Evolutionary conservation across 2,797 vertebrate species (phyloP).

Genomic region (Phataginus tricuspis): DNA sequence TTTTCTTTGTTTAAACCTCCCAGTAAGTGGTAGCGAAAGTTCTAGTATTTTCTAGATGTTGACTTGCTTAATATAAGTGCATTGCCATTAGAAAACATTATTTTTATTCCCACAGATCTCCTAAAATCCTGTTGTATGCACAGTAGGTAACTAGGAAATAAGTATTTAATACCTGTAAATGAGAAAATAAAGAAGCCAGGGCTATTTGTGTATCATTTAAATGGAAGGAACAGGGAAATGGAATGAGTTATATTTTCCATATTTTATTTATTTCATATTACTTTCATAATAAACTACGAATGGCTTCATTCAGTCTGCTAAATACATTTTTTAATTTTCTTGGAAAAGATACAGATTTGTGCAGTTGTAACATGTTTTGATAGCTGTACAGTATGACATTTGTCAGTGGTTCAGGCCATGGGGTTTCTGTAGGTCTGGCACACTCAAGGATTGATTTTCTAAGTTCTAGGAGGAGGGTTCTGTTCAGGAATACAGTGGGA

Average conservation of each 20-base stretch:
- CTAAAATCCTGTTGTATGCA: neutral
- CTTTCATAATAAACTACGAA: neutral
- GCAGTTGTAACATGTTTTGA: rapidly evolving
- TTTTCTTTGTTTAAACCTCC: neutral
- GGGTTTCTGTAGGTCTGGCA: neutral
- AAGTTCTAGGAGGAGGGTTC: neutral
- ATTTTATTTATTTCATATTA: neutral
- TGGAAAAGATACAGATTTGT: neutral
- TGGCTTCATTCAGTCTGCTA: neutral
- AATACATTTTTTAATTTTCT: neutral
- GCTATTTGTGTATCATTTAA: neutral
- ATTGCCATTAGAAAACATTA: neutral
- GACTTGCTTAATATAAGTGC: neutral
- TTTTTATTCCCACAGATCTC: neutral
- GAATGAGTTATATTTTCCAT: neutral
- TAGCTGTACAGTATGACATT: too few relatives aligned
- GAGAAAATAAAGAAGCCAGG: neutral
- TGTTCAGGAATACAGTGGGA: neutral
- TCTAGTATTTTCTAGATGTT: neutral
- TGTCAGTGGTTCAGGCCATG: neutral
- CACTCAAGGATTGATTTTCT: neutral
- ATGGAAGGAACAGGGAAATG: neutral
- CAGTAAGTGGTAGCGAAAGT: neutral
- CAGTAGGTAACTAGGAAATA: neutral
- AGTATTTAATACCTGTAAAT: neutral